A percentile compares a stretch with the other conserved stretches of the same genome.
Evolutionary conservation across 2,888 invertebrate genomes (phyloP).

Genomic region (Dryocosmus kuriphilus): DNA sequence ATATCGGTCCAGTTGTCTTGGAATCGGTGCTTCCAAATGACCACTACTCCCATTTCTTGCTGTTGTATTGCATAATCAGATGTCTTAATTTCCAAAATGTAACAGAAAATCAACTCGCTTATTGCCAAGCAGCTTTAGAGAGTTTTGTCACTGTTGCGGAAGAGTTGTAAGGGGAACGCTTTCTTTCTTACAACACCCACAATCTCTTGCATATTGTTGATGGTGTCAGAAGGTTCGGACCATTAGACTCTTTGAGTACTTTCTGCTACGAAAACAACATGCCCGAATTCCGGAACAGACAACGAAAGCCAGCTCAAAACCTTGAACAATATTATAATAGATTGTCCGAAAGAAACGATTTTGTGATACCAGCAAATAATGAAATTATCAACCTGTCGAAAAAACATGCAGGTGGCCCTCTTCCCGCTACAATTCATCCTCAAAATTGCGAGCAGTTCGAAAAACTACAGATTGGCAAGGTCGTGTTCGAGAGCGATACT

Average conservation of each 20-base stretch:
- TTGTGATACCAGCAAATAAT: not conserved
- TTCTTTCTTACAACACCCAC: slow-evolving; percentile 9
- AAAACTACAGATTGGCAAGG: not conserved
- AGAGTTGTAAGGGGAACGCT: not conserved
- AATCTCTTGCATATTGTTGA: slow-evolving; percentile 11
- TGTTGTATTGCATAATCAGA: slow-evolving; percentile 30
- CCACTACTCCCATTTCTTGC: slow-evolving; percentile 40
- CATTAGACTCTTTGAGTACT: slow-evolving; percentile 6
- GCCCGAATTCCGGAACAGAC: slow-evolving; percentile 7
- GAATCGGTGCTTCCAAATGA: slow-evolving; percentile 17
- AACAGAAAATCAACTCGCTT: not conserved
- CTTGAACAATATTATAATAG: slow-evolving; percentile 17
- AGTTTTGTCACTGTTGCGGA: not conserved
- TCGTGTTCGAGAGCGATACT: not conserved
- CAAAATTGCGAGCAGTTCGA: not conserved
- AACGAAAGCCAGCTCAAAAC: not conserved
- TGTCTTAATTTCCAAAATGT: not conserved
- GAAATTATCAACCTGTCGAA: not conserved
- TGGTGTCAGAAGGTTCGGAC: not conserved
- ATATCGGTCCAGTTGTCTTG: slow-evolving; percentile 31
- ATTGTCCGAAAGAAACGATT: not conserved
- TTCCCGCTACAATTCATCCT: not conserved
- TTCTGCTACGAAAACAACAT: slow-evolving; percentile 23
- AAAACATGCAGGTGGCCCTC: slow-evolving; percentile 24
- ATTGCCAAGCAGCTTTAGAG: slow-evolving; percentile 34